These are phyloP conservation scores for Tinamus guttatus DNA, from an alignment of 2,113 vertebrate species.

Conservation along the genomic window DNA sequence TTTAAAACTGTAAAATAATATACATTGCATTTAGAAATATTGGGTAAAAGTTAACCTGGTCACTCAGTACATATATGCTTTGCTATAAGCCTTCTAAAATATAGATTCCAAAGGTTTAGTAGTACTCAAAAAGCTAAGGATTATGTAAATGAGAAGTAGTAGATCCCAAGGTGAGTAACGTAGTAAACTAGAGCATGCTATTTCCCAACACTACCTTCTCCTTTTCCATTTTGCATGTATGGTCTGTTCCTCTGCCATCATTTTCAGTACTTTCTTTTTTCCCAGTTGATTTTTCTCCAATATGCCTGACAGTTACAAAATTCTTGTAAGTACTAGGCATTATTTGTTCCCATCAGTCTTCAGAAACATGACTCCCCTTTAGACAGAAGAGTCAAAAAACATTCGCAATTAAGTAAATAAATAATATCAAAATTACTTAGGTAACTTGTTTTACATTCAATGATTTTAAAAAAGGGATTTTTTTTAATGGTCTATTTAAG, in stretches of 20 bases:
- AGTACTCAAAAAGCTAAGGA: background rate
- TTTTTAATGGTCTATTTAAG: background rate
- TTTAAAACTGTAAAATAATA: background rate
- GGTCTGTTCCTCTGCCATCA: background rate
- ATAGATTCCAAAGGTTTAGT: background rate
- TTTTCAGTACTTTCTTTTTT: background rate
- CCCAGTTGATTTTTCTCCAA: background rate
- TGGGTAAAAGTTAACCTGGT: background rate
- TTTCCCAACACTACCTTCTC: background rate
- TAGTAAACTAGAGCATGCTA: background rate
- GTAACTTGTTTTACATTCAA: background rate
- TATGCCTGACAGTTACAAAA: background rate
- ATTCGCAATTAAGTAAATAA: background rate
- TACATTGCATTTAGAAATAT: background rate
- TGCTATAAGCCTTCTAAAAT: background rate
- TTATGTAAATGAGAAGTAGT: background rate
- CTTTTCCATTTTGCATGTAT: constrained; percentile 31
- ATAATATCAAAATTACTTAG: background rate
- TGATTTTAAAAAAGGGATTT: background rate
- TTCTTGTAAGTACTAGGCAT: background rate
- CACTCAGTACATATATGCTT: background rate
- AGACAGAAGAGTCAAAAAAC: background rate
- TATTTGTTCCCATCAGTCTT: background rate
- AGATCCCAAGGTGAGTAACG: background rate
- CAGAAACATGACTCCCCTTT: background rate